Evolutionary conservation across 2,888 invertebrate species (phyloP), one percentile per base, ranked within the genome.

Genomic region (Caenorhabditis plicata): DNA sequence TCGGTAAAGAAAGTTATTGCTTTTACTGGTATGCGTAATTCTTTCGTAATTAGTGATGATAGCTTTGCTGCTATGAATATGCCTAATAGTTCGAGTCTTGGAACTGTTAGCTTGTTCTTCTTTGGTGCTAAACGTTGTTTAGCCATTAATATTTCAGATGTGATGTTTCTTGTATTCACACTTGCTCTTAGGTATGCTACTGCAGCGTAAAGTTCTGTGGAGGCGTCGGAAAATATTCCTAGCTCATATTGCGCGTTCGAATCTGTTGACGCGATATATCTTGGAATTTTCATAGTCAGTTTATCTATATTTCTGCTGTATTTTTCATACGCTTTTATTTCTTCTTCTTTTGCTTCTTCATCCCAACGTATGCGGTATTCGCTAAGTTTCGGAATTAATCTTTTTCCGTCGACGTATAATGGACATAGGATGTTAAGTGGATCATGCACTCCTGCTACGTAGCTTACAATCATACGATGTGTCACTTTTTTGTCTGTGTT

Each of bases 1-100:
- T 50, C 42, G 15, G 48, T 31, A 20, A 31, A 40, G 5, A 48
- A 5, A 23, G 15, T 32, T 13, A 39, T 31, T 4, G 25, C 15
- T 15, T 20, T 22, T 29, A 40, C 31, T 8, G 15, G 7, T 2
- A 31, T 11, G 9, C 40, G 32, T 31, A 48, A 15, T 39, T 48
- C 31, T 32, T 13, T 35, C 3, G 25, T 22, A 17, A 39, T 11
- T 11, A 23, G 40, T 22, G 31, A 8, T 15, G 48, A 39, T 15
- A 48, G 5, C 25, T 32, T 31, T 22, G 15, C 33, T 32, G 15
- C 48, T 9, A 40, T 20, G 2, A 31, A n/a, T 29, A 48, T 29
- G n/a, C 40, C 48, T 40, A 40, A 20, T 32, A 48, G 20, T 25
- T 48, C 48, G 32, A 48, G 13, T 25, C 40, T 29, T 7, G 48